Conservation (phyloP, 2,797 vertebrate genomes). For the Lophotriccus pileatus region DNA sequence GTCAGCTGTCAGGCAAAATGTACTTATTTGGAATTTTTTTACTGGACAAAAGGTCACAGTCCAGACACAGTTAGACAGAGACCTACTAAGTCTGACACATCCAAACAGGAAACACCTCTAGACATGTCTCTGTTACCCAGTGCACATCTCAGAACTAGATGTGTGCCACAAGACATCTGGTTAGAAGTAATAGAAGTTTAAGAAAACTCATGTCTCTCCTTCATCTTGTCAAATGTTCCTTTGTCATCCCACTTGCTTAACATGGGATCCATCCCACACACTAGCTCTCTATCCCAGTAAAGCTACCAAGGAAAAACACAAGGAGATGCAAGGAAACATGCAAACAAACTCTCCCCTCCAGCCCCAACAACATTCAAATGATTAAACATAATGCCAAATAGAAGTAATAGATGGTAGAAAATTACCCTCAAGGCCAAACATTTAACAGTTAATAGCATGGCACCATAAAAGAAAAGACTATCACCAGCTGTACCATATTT, state of each 20-base stretch:
- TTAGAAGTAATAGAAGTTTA: background rate
- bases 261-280: background rate
- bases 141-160: background rate
- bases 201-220: background rate
- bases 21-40: background rate
- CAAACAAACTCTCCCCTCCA: background rate
- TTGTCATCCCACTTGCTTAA: background rate
- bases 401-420: background rate
- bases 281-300: background rate
- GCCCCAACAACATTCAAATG: background rate
- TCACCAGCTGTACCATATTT: background rate
- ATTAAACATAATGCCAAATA: background rate
- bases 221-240: background rate
- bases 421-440: accelerated
- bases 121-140: background rate
- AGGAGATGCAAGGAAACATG: background rate
- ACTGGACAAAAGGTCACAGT: background rate
- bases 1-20: background rate
- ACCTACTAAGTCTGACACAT: background rate
- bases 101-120: background rate
- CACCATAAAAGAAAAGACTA: background rate
- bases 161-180: background rate
- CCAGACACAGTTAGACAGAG: background rate
- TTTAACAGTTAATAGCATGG: background rate
- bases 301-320: background rate